Evolutionary conservation across 2,888 invertebrate genomes (phyloP).

Genomic region (Adelognathus sp.): DNA sequence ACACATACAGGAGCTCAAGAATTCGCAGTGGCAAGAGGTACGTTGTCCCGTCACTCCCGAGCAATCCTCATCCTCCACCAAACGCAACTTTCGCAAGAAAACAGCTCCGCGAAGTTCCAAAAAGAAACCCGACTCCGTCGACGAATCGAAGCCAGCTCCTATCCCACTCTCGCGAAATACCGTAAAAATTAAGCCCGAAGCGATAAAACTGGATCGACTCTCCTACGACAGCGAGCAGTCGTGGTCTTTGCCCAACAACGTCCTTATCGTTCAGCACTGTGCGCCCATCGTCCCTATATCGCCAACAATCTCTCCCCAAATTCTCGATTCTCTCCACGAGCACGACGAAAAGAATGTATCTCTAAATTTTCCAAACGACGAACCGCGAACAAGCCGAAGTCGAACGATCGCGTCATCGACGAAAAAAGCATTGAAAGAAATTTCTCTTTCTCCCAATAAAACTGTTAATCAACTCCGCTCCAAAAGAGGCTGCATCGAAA

Average conservation of each 20-base stretch:
- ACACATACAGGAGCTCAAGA: slow-evolving; percentile 85
- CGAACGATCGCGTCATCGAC: slow-evolving; percentile 3
- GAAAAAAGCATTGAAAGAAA: slow-evolving; percentile 1
- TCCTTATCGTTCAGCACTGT: slow-evolving; percentile 26
- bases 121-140: slow-evolving; percentile 7
- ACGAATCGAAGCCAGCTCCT: not conserved
- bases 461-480: slow-evolving; percentile 2
- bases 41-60: slow-evolving; percentile 58
- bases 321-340: not conserved
- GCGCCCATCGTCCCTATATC: not conserved
- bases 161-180: not conserved
- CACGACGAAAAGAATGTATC: slow-evolving; percentile 10
- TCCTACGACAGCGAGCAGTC: not conserved
- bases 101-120: not conserved
- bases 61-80: slow-evolving; percentile 1
- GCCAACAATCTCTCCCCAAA: not conserved
- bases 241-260: not conserved
- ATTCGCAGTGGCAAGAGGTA: slow-evolving; percentile 87
- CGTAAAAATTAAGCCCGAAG: not conserved
- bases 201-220: not conserved
- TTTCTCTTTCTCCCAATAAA: not conserved
- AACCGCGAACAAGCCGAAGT: not conserved
- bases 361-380: not conserved
- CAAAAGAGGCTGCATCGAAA: slow-evolving; percentile 41
- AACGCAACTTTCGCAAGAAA: slow-evolving; percentile 30